Percentiles rank a stretch among this genome's conserved stretches.
phyloP scores from a whole-genome alignment of 2,113 vertebrate genomes.

The Melierax canorus region DNA sequence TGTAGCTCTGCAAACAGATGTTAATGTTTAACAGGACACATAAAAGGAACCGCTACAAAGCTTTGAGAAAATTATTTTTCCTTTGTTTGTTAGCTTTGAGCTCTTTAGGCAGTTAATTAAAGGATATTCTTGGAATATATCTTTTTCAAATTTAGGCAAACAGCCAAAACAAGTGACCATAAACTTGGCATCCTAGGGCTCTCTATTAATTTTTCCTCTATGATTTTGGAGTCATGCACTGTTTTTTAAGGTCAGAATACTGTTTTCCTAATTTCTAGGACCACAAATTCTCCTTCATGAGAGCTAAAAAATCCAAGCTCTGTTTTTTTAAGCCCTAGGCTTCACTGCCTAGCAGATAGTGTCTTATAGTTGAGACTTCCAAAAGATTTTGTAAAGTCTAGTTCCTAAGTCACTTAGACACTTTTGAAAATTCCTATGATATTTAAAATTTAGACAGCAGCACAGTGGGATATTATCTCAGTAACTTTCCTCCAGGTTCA shows the following conservation, averaged over 20 bases:
- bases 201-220: background rate
- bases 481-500: background rate
- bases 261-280: background rate
- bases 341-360: background rate
- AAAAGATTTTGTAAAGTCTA: background rate
- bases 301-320: background rate
- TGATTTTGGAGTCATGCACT: background rate
- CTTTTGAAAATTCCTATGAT: background rate
- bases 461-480: background rate
- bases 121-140: background rate
- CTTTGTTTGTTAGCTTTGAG: background rate
- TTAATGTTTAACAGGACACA: background rate
- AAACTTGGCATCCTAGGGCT: background rate
- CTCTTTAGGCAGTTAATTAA: slow-evolving; percentile 24
- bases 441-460: background rate
- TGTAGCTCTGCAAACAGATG: background rate
- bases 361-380: background rate
- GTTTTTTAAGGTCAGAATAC: background rate
- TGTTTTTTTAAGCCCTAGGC: background rate
- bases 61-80: background rate
- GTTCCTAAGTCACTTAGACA: background rate
- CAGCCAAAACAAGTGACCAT: background rate
- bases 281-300: background rate
- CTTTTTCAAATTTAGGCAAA: background rate
- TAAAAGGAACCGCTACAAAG: background rate